Percentiles rank a stretch among this genome's conserved stretches.
Evolutionary conservation across 2,888 invertebrate genomes (phyloP).

Genomic region (Willowsia nigromaculata): DNA sequence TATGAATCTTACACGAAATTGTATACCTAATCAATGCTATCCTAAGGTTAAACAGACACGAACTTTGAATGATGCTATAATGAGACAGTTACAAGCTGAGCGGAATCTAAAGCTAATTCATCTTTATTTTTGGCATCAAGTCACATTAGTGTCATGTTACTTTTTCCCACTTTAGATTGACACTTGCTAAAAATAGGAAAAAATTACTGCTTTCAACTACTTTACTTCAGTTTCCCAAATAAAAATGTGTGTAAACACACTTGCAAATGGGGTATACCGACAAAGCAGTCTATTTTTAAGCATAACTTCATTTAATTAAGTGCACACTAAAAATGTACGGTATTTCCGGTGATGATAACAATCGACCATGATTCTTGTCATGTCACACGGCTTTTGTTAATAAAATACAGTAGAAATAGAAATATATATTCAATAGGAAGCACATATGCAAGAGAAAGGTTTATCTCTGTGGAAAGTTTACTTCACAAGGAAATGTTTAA

Average conservation of each 20-base stretch:
- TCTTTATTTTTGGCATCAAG: neutral
- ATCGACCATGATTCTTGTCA: neutral
- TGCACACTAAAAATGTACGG: neutral
- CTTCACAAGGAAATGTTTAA: neutral
- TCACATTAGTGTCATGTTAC: neutral
- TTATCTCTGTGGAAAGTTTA: neutral
- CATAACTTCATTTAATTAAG: neutral
- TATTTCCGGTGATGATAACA: conserved; percentile 11
- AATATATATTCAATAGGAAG: neutral
- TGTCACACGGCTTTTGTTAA: neutral
- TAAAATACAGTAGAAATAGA: no score
- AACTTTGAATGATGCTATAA: no score
- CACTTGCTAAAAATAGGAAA: neutral
- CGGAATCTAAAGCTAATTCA: neutral
- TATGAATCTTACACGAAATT: neutral
- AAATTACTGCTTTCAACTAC: neutral
- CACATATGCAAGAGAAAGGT: neutral
- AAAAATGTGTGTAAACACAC: neutral
- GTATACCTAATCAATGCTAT: no score
- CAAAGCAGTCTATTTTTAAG: neutral
- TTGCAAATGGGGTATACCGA: neutral
- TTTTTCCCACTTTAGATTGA: neutral
- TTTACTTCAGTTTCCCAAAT: no score
- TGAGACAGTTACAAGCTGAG: no score
- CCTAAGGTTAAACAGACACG: neutral